Evolutionary conservation across 2,888 invertebrate genomes (phyloP).

Genomic region (Ptychoptera contaminata): DNA sequence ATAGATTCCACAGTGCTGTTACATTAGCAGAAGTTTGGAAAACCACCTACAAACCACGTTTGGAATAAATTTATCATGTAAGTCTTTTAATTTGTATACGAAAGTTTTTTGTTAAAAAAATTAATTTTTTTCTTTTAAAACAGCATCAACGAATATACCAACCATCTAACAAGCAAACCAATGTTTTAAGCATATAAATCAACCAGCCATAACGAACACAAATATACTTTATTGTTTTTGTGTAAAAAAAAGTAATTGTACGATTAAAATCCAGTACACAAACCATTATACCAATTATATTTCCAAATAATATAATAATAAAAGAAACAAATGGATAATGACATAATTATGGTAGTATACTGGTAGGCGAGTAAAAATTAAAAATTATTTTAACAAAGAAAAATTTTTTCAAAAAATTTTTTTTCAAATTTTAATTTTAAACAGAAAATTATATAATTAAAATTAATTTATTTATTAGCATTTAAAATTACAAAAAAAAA

Average conservation of each 20-base stretch:
- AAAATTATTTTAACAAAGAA: neutral
- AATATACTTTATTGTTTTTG: no score
- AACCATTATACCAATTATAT: no score
- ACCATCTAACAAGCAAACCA: no score
- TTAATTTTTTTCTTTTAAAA: neutral
- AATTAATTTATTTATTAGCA: slow-evolving; percentile 7
- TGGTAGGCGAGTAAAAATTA: no score
- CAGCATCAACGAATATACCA: no score
- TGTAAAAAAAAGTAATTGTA: no score
- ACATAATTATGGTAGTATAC: no score
- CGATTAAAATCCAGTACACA: no score
- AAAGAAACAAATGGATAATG: no score
- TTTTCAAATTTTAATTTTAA: slow-evolving; percentile 2
- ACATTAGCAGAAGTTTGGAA: slow-evolving; percentile 94
- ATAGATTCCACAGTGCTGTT: slow-evolving; percentile 88
- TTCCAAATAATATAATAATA: no score
- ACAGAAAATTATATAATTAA: neutral
- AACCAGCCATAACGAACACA: no score
- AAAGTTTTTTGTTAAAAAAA: slow-evolving; percentile 2
- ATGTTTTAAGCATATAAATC: no score
- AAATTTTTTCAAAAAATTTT: neutral
- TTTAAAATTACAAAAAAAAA: neutral
- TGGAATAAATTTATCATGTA: slow-evolving; percentile 45
- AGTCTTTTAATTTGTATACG: neutral
- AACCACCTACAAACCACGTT: slow-evolving; percentile 80